phyloP scores from a whole-genome alignment of 2,797 vertebrate species.

The Podarcis siculus region DNA sequence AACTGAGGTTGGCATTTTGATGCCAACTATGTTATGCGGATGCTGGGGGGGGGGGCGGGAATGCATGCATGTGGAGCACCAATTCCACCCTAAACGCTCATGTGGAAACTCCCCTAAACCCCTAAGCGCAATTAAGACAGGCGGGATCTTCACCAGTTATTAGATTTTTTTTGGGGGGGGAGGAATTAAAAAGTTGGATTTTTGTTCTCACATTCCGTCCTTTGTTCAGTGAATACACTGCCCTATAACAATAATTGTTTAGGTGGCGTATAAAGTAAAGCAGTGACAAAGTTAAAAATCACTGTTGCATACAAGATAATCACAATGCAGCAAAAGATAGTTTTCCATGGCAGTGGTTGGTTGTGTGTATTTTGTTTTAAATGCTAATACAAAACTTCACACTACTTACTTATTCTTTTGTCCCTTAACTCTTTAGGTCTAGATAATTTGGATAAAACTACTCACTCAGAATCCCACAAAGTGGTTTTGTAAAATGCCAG shows the following conservation, averaged over 20 bases:
- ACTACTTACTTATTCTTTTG: neutral
- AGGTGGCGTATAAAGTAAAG: neutral
- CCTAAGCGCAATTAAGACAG: no score
- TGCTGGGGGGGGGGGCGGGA: no score
- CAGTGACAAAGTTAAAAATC: neutral
- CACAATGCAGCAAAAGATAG: neutral
- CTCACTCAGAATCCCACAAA: slow-evolving; percentile 51
- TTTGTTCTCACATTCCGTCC: neutral
- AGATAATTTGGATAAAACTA: slow-evolving; percentile 34
- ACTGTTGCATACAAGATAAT: neutral
- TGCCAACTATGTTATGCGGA: no score
- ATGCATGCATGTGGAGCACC: no score
- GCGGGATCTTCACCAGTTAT: neutral
- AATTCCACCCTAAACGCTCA: no score
- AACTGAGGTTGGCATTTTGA: no score
- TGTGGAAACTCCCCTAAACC: no score
- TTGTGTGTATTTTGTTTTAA: neutral
- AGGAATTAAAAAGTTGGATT: no score
- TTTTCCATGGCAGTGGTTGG: neutral
- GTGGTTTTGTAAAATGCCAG: slow-evolving; percentile 48
- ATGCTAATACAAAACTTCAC: neutral
- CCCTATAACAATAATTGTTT: no score
- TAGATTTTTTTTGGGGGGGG: no score
- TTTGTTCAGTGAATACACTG: neutral
- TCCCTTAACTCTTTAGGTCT: slow-evolving; percentile 48